Percentiles rank a stretch among this genome's conserved stretches.
phyloP scores from a whole-genome alignment of 2,113 vertebrate species.

The Leptosomus discolor region DNA sequence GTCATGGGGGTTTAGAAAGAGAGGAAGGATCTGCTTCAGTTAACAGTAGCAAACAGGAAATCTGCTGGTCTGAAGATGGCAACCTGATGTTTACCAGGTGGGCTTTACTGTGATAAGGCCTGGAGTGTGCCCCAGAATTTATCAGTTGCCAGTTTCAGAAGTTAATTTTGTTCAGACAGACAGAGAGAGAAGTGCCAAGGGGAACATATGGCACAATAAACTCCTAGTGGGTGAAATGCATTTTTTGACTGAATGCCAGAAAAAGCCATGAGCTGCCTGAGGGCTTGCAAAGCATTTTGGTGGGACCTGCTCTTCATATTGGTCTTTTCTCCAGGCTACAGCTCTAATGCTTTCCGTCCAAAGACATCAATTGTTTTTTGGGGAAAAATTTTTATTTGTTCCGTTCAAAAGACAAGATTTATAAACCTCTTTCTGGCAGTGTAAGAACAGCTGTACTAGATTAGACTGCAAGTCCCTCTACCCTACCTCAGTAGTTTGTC shows the following conservation, averaged over 20 bases:
- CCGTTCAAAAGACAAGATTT: not conserved
- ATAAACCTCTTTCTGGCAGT: not conserved
- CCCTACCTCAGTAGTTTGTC: not conserved
- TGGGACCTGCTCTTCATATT: not conserved
- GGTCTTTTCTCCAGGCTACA: not conserved
- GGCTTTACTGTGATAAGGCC: not conserved
- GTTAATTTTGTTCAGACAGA: conserved; percentile 1
- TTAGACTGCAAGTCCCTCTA: not conserved
- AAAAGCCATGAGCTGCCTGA: conserved; percentile 8
- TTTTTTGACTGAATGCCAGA: conserved; percentile 8
- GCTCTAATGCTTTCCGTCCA: not conserved
- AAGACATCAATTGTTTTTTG: not conserved
- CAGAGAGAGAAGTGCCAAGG: not conserved
- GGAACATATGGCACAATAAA: not conserved
- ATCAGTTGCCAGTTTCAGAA: not conserved
- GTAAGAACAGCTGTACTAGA: not conserved
- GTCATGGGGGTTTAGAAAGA: not conserved
- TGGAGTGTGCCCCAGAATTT: not conserved
- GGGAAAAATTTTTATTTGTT: not conserved
- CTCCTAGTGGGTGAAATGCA: not conserved
- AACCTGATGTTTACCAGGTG: not conserved
- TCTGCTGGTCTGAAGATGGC: not conserved
- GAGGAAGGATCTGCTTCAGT: not conserved
- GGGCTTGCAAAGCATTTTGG: conserved; percentile 1
- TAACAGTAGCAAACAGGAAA: not conserved